Percentiles rank a stretch among this genome's conserved stretches.
These are phyloP conservation scores for Hecatera dysodea DNA, from an alignment of 2,888 invertebrate species.

Conservation along the genomic window DNA sequence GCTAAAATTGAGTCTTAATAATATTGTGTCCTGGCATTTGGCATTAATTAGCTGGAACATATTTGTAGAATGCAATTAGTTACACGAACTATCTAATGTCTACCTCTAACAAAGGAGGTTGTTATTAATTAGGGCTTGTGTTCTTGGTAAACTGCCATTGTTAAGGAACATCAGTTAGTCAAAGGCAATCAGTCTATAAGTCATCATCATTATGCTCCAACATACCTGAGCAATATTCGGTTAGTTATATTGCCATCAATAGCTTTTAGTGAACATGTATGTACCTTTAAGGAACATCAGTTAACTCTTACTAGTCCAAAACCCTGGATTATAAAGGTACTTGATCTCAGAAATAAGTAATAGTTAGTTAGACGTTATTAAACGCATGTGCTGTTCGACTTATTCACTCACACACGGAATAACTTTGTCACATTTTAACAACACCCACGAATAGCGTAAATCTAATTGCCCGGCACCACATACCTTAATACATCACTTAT, in stretches of 20 bases:
- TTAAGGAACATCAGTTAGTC: neutral
- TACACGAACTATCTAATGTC: neutral
- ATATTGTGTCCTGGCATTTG: slow-evolving; percentile 34
- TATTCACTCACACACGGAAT: slow-evolving; percentile 11
- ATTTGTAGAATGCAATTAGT: slow-evolving; percentile 48
- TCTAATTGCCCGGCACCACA: neutral
- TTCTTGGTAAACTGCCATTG: neutral
- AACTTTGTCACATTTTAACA: slow-evolving; percentile 2
- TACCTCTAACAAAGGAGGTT: neutral
- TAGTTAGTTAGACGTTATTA: neutral
- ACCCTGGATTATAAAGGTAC: too few species aligned
- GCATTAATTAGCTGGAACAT: slow-evolving; percentile 33
- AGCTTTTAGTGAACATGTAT: too few species aligned
- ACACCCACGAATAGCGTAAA: neutral
- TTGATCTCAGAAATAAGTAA: neutral
- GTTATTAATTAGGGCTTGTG: neutral
- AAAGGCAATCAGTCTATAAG: too few species aligned
- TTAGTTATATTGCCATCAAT: too few species aligned
- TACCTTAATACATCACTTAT: slow-evolving; percentile 4
- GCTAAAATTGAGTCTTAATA: slow-evolving; percentile 23
- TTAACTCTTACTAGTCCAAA: too few species aligned
- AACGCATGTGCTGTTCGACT: too few species aligned
- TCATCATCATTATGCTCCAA: too few species aligned
- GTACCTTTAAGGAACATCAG: too few species aligned
- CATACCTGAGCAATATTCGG: too few species aligned